Evolutionary conservation across 2,888 invertebrate genomes (phyloP), one percentile per base, ranked within the genome.

Genomic region (Cinara cedri): DNA sequence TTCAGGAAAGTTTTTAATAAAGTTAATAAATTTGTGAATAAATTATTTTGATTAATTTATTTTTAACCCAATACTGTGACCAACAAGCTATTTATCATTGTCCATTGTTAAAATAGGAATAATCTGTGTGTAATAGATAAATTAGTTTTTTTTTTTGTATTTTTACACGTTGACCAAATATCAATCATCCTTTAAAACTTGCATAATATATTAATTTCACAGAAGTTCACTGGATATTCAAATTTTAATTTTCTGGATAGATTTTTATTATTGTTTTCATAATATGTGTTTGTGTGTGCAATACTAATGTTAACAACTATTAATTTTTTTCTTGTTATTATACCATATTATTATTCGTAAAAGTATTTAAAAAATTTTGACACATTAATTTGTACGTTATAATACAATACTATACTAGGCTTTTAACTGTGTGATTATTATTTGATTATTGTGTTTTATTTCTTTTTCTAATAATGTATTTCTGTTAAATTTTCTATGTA

Each of bases 21-120:
- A 68, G 66, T 76, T 46, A 76, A 78, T 42, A 78, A 78, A 60
- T 78, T 78, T 21, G 21, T 78, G 55, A 78, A 60, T n/a, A 78
- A 78, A 70, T 42, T 78, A 34, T 78, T 78, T 70, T 78, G 19
- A 78, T 60, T 14, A 42, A 42, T 26, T 42, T 42, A 16, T 72
- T 72, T 24, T 71, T 24, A 72, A 62, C 14, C 1, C n/a, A 14
- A 19, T 62, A 57, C 26, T 49, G 34, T 34, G 46, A 72, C 49
- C 26, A 46, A 60, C 10, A 57, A 19, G 63, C 46, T 72, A 57
- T 16, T 72, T 51, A 62, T 65, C 74, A 74, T 16, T n/a, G 0
- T 62, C 13, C 14, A 19, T 70, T 54, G 70, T 63, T 63, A 14
- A 11, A 51, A 51, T 42, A 14, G 16, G 54, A 74, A 74, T 63